Percentiles rank a stretch among this genome's conserved stretches.
Conservation (phyloP, 2,797 vertebrate species). For the Acridotheres tristis region DNA sequence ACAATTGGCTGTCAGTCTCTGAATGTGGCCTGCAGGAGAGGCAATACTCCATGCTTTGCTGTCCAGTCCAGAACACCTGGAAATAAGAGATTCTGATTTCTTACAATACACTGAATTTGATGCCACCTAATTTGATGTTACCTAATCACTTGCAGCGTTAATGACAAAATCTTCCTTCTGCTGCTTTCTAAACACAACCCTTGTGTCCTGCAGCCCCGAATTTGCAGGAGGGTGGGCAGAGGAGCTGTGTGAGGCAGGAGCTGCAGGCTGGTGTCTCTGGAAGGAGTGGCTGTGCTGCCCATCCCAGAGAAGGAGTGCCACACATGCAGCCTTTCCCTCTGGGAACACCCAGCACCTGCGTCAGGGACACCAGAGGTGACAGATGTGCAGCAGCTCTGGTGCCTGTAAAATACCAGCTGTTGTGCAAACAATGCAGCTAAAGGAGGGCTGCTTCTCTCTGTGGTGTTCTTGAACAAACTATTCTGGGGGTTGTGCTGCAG, state of each 20-base stretch:
- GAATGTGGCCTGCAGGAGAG: neutral
- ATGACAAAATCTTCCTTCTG: neutral
- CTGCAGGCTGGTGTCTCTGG: neutral
- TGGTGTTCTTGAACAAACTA: neutral
- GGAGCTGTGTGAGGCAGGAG: neutral
- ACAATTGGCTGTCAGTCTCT: neutral
- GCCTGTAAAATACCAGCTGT: neutral
- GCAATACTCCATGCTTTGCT: neutral
- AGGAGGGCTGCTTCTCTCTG: neutral
- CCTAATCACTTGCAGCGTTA: accelerated
- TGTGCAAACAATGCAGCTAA: neutral
- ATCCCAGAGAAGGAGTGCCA: neutral
- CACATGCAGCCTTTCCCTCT: accelerated
- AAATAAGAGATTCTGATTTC: neutral
- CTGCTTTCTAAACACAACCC: neutral
- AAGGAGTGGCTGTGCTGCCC: neutral
- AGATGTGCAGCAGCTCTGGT: neutral
- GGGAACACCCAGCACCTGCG: neutral
- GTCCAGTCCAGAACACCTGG: neutral
- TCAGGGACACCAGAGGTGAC: neutral
- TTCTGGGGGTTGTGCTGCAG: neutral
- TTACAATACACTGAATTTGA: neutral
- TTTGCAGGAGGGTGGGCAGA: neutral
- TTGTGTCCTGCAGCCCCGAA: neutral
- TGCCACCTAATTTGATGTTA: neutral